Evolutionary conservation across 2,113 vertebrate genomes (phyloP).

Genomic region (Salvator merianae): DNA sequence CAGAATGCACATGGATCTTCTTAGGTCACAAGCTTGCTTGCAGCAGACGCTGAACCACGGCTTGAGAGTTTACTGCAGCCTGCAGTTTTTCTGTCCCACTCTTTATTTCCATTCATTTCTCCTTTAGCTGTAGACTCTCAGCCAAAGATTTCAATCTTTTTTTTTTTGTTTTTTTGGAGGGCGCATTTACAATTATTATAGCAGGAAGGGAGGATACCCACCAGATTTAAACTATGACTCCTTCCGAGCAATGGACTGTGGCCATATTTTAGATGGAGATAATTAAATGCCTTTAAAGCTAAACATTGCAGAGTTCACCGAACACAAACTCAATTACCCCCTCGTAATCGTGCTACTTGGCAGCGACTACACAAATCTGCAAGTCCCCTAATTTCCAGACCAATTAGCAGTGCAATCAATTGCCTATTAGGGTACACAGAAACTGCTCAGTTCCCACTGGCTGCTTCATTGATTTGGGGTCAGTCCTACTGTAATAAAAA

Average conservation of each 20-base stretch:
- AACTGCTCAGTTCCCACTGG: conserved; percentile 62
- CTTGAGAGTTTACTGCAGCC: rapidly evolving
- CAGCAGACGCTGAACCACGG: not conserved
- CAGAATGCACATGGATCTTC: not conserved
- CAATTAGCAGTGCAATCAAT: conserved; percentile 40
- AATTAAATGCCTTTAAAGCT: conserved; percentile 27
- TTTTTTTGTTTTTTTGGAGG: not conserved
- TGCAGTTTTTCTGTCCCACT: not conserved
- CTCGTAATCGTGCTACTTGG: not conserved
- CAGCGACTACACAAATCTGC: not conserved
- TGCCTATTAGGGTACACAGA: conserved; percentile 22
- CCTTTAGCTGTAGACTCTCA: not conserved
- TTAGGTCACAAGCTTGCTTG: not conserved
- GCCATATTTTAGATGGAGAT: not conserved
- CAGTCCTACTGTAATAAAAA: conserved; percentile 61
- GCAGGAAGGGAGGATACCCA: conserved; percentile 3
- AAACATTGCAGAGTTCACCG: conserved; percentile 20
- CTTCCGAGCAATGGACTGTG: not conserved
- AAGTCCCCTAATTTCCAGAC: conserved; percentile 36
- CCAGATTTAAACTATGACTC: not conserved
- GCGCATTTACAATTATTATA: conserved; percentile 29
- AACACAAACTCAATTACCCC: conserved; percentile 1
- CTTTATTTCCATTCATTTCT: not conserved
- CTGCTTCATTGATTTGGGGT: conserved; percentile 16
- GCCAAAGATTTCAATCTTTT: not conserved